Base-by-base conservation (phyloP, 2,888 invertebrate species). In the Dynastes maya region DNA sequence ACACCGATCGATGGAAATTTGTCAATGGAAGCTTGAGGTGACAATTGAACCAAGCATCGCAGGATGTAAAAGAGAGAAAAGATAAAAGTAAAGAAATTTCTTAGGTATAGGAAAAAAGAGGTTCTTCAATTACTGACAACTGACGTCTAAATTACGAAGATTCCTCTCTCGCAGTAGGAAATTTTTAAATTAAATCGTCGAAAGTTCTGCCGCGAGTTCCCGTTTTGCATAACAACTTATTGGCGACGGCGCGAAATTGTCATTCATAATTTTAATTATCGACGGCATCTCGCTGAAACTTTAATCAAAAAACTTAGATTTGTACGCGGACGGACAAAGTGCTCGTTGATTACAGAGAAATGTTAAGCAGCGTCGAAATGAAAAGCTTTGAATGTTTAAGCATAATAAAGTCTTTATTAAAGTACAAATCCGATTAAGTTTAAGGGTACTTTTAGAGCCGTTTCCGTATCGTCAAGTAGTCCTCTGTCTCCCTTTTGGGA, bases 171-270 rank as follows among this genome's bases (percentile, higher is more conserved):
- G 45, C 45, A 45, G 45, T 53, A 49, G 71, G 67, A 77, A 81
- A 82, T 81, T 78, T 82, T 82, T 80, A 82, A 82, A 82, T 82
- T 81, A 81, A 82, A 82, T 80, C 79, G 82, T 81, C 82, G 80
- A 80, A 82, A 82, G 78, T 82, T 81, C 65, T 65, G 70, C 78
- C 64, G 53, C 65, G 80, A 71, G 49, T 58, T 79, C 65, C 68
- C 68, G 71, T 78, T 78, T 71, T 79, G 71, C 78, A 78, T 78
- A 75, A 78, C 78, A 78, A 78, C 79, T 77, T 71, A 71, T 71
- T 61, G 71, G 64, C 29, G 65, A 40, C 68, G 72, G 72, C 72
- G 72, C 37, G 58, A 72, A 72, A 72, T 72, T 72, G 72, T 72
- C 71, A 76, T 76, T 76, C 67, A 65, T 76, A 76, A 67, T 76